Evolutionary conservation across 1,140 invertebrate species (phyloP).

Genomic region (Wasmannia auropunctata): DNA sequence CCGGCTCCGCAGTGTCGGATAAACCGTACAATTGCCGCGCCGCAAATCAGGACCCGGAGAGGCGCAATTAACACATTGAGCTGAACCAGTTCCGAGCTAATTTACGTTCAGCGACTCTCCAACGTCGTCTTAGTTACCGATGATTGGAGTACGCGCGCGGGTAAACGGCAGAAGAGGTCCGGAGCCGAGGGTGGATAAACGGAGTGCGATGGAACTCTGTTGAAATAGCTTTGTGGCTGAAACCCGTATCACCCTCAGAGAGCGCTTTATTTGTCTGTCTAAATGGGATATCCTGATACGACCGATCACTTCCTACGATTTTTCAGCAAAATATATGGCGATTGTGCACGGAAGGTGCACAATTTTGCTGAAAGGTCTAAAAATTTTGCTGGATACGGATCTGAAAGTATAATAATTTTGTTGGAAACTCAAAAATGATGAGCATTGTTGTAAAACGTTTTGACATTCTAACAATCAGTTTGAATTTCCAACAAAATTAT

Average conservation of each 20-base stretch:
- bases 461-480: no score
- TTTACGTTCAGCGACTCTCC: slow-evolving; percentile 62
- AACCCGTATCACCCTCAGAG: background rate
- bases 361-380: no score
- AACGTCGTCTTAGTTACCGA: slow-evolving; percentile 33
- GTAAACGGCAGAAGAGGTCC: background rate
- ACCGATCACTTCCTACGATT: background rate
- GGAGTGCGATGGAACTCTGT: background rate
- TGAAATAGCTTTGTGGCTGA: background rate
- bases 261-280: background rate
- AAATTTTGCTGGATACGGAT: no score
- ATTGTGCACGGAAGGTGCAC: no score
- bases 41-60: slow-evolving; percentile 67
- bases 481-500: no score
- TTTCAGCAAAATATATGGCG: no score
- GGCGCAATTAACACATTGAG: slow-evolving; percentile 73
- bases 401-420: no score
- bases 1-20: slow-evolving; percentile 56
- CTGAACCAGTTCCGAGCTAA: slow-evolving; percentile 67
- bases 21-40: slow-evolving; percentile 67
- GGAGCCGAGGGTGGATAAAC: background rate
- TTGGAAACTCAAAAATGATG: no score
- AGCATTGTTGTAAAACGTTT: no score
- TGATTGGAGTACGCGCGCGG: slow-evolving; percentile 19
- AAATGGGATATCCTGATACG: background rate